Conservation (phyloP, 2,113 vertebrate genomes). For the Tonatia bakeri region DNA sequence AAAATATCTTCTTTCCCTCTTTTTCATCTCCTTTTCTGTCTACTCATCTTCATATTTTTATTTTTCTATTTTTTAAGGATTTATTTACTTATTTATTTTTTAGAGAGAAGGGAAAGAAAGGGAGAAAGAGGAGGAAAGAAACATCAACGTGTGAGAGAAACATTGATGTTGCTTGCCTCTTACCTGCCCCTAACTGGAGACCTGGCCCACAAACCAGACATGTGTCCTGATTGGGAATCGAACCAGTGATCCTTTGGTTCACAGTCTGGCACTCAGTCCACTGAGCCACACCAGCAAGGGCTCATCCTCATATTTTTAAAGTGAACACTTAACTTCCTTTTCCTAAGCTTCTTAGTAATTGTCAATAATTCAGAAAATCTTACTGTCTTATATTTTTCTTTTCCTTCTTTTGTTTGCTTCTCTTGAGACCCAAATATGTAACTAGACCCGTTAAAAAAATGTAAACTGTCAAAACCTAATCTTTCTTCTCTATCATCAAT, state of each 20-base stretch:
- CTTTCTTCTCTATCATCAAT: not conserved
- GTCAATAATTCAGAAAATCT: slow-evolving; percentile 34
- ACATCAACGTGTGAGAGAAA: too few species aligned
- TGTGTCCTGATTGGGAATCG: too few species aligned
- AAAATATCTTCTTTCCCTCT: not conserved
- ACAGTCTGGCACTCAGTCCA: too few species aligned
- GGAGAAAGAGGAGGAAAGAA: too few species aligned
- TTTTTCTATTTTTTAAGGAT: too few species aligned
- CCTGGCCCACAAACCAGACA: too few species aligned
- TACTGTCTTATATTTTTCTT: not conserved
- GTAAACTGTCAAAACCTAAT: not conserved
- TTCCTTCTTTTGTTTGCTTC: not conserved
- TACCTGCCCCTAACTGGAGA: too few species aligned
- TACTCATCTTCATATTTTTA: slow-evolving; percentile 8
- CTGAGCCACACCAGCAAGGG: too few species aligned
- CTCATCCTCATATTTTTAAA: slow-evolving; percentile 10
- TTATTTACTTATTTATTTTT: too few species aligned
- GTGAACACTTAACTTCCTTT: not conserved
- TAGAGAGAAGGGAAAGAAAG: too few species aligned
- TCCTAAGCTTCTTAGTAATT: not conserved
- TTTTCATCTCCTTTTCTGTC: slow-evolving; percentile 6
- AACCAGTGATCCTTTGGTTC: too few species aligned
- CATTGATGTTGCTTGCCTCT: too few species aligned
- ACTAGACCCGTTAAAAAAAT: not conserved
- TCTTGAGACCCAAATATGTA: not conserved